phyloP scores from a whole-genome alignment of 2,888 invertebrate genomes.

The Rhaphigaster nebulosa region DNA sequence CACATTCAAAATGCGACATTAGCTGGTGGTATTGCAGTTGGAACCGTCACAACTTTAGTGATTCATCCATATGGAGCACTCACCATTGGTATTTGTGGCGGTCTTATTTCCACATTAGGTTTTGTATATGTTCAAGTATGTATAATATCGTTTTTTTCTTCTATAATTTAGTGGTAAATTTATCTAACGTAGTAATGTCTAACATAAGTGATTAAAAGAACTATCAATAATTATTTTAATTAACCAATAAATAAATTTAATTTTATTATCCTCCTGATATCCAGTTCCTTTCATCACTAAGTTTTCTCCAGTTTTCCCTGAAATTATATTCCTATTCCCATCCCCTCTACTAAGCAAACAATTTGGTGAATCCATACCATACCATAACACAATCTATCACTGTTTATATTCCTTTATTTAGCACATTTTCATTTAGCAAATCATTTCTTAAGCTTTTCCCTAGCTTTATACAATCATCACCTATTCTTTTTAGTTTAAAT shows the following conservation, averaged over 20 bases:
- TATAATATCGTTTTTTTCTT: neutral
- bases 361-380: neutral
- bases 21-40: slow-evolving; percentile 94
- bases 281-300: too few species aligned
- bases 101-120: slow-evolving; percentile 83
- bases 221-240: neutral
- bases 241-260: neutral
- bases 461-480: too few species aligned
- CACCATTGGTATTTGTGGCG: slow-evolving; percentile 83
- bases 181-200: neutral
- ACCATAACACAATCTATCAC: neutral
- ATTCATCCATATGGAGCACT: slow-evolving; percentile 87
- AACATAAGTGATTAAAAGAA: neutral
- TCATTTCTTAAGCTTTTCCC: neutral
- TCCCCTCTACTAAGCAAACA: too few species aligned
- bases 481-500: too few species aligned
- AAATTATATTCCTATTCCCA: too few species aligned
- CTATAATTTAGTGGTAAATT: neutral
- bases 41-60: slow-evolving; percentile 86
- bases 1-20: slow-evolving; percentile 95
- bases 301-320: neutral
- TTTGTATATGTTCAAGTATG: slow-evolving; percentile 77
- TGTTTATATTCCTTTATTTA: neutral
- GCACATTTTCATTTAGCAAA: neutral
- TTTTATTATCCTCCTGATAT: neutral